Base-by-base conservation (phyloP, 1,140 invertebrate species). In the Drosophila hydei region DNA sequence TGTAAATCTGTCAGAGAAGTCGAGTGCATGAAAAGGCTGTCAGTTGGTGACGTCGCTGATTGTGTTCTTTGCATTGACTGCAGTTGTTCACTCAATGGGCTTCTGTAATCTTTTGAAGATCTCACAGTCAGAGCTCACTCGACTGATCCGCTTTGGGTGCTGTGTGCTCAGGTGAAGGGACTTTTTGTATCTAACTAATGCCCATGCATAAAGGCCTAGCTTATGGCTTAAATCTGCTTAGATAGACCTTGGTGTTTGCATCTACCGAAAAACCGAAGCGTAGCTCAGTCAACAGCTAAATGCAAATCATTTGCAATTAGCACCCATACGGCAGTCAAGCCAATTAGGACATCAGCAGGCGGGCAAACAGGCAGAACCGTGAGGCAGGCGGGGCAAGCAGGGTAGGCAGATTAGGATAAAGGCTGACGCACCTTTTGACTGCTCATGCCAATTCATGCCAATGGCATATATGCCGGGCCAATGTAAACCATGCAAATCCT, bases 271-370 rank as follows among this genome's bases (percentile, higher is more conserved):
- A 51, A 33, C 27, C 45, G 21, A 30, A 30, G 38, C 18, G 19
- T 30, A 67, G 54, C 69, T 51, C 62, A 67, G 61, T 72, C 33
- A 50, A 19, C 42, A 56, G 64, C 56, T 68, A 67, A 72, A 77
- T 62, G 75, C 67, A 78, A 78, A 79, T 79, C 50, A 72, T 68
- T 64, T 77, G 70, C 71, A 78, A 78, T 78, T 77, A 77, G 56
- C 55, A 70, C 47, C 68, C 59, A 58, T 27, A 8, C 45, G 55
- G 54, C 63, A 62, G 58, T 43, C 67, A 64, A 61, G 54, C 58
- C 77, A 80, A 80, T 80, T 80, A 80, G 63, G 42, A 72, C 50
- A 58, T 59, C n/a, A 43, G 11, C 38, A 21, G 52, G 48, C 50
- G 16, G 40, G 12, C n/a, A n/a, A n/a, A n/a, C n/a, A n/a, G n/a